These are phyloP conservation scores for Agriopis aurantiaria DNA, from an alignment of 2,888 invertebrate genomes.

Conservation along the genomic window DNA sequence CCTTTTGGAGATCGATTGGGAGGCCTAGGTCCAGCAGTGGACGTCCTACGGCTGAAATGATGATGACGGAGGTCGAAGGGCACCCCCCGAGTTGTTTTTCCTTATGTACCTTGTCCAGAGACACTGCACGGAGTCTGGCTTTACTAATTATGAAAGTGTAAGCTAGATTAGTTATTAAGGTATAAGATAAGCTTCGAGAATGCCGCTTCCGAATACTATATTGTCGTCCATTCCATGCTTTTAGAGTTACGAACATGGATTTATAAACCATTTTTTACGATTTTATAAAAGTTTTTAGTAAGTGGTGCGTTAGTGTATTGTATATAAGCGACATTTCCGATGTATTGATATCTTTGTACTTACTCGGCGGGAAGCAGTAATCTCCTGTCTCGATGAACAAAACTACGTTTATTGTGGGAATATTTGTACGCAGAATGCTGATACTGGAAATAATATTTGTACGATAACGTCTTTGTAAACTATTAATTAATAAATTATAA, in stretches of 20 bases:
- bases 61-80: no score
- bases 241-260: slow-evolving; percentile 53
- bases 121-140: slow-evolving; percentile 65
- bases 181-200: slow-evolving; percentile 62
- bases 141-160: slow-evolving; percentile 57
- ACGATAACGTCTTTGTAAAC: slow-evolving; percentile 85
- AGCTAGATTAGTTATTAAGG: slow-evolving; percentile 74
- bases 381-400: slow-evolving; percentile 33
- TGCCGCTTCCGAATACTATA: slow-evolving; percentile 61
- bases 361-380: slow-evolving; percentile 40
- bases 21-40: no score
- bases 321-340: slow-evolving; percentile 64
- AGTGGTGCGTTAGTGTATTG: slow-evolving; percentile 71
- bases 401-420: slow-evolving; percentile 40
- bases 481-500: slow-evolving; percentile 86
- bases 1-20: no score
- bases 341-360: slow-evolving; percentile 59
- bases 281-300: slow-evolving; percentile 56
- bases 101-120: no score
- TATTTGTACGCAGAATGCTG: slow-evolving; percentile 58
- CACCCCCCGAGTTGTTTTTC: no score
- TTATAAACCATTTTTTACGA: slow-evolving; percentile 46
- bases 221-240: slow-evolving; percentile 74
- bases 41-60: no score
- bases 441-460: slow-evolving; percentile 78